phyloP scores from a whole-genome alignment of 2,113 vertebrate species.

The Puffinus mauretanicus region DNA sequence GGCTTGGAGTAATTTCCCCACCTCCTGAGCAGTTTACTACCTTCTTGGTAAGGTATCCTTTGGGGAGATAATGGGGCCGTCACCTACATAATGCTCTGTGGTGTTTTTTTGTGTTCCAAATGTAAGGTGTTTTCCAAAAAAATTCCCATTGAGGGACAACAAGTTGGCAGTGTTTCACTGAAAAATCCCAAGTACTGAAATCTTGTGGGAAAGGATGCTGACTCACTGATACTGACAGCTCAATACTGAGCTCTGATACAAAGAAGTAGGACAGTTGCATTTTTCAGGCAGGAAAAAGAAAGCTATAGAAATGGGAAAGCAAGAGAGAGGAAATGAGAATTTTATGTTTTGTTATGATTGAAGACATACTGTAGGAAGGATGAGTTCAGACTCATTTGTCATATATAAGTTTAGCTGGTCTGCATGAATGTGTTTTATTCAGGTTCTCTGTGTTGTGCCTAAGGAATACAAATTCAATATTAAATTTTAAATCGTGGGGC shows the following conservation, averaged over 20 bases:
- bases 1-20: background rate
- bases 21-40: background rate
- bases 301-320: background rate
- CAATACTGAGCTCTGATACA: background rate
- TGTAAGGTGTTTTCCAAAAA: constrained; percentile 61
- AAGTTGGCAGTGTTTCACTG: constrained; percentile 30
- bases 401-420: background rate
- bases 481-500: background rate
- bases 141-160: constrained; percentile 11
- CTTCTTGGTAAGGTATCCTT: background rate
- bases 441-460: background rate
- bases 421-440: background rate
- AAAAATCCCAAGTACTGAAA: constrained; percentile 46
- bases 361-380: background rate
- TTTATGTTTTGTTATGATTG: background rate
- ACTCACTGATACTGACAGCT: constrained; percentile 26
- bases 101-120: background rate
- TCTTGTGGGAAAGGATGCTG: constrained; percentile 42
- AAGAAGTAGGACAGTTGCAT: background rate
- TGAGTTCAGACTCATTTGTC: background rate
- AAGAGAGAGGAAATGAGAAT: background rate
- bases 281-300: background rate
- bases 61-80: background rate
- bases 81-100: background rate
- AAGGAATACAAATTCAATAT: background rate